Conservation (phyloP, 2,888 invertebrate species). For the Diabrotica balteata region DNA sequence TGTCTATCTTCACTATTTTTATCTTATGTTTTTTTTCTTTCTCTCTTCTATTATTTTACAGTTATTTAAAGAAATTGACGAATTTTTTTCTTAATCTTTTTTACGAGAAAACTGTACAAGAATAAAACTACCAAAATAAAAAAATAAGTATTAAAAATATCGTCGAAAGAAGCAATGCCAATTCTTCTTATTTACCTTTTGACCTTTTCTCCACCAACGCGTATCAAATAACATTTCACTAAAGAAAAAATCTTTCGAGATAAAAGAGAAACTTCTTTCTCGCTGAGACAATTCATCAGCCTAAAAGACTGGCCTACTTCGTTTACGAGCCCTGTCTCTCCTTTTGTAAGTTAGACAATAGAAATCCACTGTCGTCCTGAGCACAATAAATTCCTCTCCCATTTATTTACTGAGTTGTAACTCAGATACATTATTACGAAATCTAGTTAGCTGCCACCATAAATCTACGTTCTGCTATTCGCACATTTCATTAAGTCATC, state of each 20-base stretch:
- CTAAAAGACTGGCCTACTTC: conserved; percentile 4
- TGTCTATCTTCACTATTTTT: too few relatives aligned
- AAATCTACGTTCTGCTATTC: conserved; percentile 5
- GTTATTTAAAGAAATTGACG: too few relatives aligned
- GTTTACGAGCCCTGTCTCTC: conserved; percentile 3
- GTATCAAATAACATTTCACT: background rate
- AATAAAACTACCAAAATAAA: too few relatives aligned
- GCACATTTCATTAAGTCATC: conserved; percentile 5
- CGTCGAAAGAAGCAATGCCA: too few relatives aligned
- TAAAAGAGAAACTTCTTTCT: background rate
- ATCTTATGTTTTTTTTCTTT: too few relatives aligned
- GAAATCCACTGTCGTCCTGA: conserved; percentile 5
- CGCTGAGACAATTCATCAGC: background rate
- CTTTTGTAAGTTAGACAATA: conserved; percentile 8
- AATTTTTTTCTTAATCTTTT: too few relatives aligned
- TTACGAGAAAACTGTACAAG: too few relatives aligned
- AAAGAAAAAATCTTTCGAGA: background rate
- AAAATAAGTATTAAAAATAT: too few relatives aligned
- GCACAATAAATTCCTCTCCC: conserved; percentile 4
- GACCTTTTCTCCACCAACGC: background rate
- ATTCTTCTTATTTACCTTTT: too few relatives aligned
- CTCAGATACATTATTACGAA: conserved; percentile 3
- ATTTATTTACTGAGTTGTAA: conserved; percentile 4
- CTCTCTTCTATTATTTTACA: too few relatives aligned
- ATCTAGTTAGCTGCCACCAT: conserved; percentile 2